Base-by-base conservation (phyloP, 2,797 vertebrate genomes). In the Chromobotia macracanthus region DNA sequence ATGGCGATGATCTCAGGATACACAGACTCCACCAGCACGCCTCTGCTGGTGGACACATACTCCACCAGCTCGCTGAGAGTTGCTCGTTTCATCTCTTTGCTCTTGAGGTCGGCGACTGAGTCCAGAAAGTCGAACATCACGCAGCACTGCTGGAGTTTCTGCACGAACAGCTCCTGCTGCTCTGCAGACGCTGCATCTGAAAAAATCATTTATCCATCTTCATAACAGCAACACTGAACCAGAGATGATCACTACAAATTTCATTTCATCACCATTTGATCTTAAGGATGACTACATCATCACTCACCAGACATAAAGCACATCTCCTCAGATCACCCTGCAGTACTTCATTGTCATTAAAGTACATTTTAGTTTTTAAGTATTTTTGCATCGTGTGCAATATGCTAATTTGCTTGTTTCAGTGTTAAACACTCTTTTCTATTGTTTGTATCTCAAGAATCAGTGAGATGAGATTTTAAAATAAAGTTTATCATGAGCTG, bases 71-170 rank as follows among this genome's bases (percentile, higher is more conserved):
- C 98, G 76, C 95, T 97, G 58, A 99, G 92, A 0, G 96, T 95
- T 85, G 97, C 97, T 91, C 98, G 95, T 90, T 99, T 99, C 85
- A 98, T 95, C 93, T 99, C 98, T 92, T 99, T 99, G 93, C 94
- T 96, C 92, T 96, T 98, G 88, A 99, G 91, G 92, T 99, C 97
- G 21, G 92, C 95, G 88, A 98, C 95, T 0, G 96, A 95, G 94
- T 99, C 97, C 87, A 96, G 90, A 92, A 99, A 99, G 93, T 99
- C 98, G 66, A 99, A 99, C 75, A 99, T 92, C 77, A 97, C 82
- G 84, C 97, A 98, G 90, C 98, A 99, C 90, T 99, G 98, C 88
- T 98, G 96, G 78, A 99, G 89, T 87, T 99, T 99, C 92, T 98
- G 96, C 84, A 93, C 94, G 88, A 99, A 99, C 75, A 99, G 95